Evolutionary conservation across 2,888 invertebrate species (phyloP).

Genomic region (Tetramorium bicarinatum): DNA sequence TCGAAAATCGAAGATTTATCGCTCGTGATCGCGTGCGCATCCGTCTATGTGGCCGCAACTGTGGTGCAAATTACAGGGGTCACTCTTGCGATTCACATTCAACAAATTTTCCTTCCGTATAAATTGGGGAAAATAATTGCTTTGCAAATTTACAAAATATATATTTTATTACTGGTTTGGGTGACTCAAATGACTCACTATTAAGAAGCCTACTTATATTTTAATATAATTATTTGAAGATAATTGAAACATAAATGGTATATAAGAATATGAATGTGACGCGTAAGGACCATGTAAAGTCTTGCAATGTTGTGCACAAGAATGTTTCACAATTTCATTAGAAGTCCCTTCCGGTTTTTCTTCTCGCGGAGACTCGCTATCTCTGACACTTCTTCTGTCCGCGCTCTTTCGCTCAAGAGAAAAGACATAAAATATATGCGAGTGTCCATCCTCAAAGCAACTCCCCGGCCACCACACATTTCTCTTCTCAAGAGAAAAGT

Average conservation of each 20-base stretch:
- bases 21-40: slow-evolving; percentile 65
- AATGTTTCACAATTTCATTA: slow-evolving; percentile 10
- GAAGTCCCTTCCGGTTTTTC: not conserved
- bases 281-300: not conserved
- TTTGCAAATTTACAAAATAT: not conserved
- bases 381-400: slow-evolving; percentile 13
- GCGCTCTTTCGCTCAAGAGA: slow-evolving; percentile 62
- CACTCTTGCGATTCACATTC: not conserved
- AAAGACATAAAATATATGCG: slow-evolving; percentile 77
- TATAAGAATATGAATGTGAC: not conserved
- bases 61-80: slow-evolving; percentile 59
- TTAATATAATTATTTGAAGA: not conserved
- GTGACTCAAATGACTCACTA: not conserved
- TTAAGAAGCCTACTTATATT: not conserved
- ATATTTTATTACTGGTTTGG: not conserved
- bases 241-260: not conserved
- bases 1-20: slow-evolving; percentile 78
- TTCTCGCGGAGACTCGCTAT: not conserved
- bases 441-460: slow-evolving; percentile 83
- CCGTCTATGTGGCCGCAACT: slow-evolving; percentile 42
- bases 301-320: not conserved
- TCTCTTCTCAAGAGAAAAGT: slow-evolving; percentile 73
- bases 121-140: not conserved
- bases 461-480: slow-evolving; percentile 70
- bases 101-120: slow-evolving; percentile 1